Conservation (phyloP, 1,140 invertebrate species). For the Sycobia sp. region DNA sequence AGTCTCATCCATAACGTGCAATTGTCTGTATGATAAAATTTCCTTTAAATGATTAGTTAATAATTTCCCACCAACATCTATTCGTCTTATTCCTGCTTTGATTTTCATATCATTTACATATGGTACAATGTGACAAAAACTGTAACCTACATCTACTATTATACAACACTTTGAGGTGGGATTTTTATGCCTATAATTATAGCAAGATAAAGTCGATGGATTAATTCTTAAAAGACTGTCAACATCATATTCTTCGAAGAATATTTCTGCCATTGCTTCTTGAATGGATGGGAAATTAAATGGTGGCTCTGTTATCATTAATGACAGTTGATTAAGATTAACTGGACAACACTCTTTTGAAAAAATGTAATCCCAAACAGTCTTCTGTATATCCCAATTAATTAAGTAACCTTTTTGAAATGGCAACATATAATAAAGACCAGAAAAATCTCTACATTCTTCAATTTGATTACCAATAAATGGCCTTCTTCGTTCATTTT, state of each 20-base stretch:
- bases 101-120: constrained; percentile 90
- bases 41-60: constrained; percentile 99
- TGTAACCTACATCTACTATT: constrained; percentile 92
- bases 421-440: constrained; percentile 90
- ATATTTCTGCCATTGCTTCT: constrained; percentile 92
- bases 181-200: constrained; percentile 66
- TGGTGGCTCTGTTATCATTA: constrained; percentile 92
- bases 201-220: constrained; percentile 72
- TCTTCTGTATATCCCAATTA: constrained; percentile 96
- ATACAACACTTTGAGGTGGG: constrained; percentile 75
- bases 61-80: constrained; percentile 96
- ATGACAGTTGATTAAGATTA: constrained; percentile 75
- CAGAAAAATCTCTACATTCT: constrained; percentile 94
- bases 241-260: constrained; percentile 98
- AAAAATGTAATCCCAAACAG: constrained; percentile 95
- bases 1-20: constrained; percentile 99
- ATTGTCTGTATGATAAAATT: constrained; percentile 93
- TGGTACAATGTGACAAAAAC: constrained; percentile 93
- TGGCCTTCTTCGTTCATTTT: constrained; percentile 88
- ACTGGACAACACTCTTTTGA: constrained; percentile 85
- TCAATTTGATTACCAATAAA: constrained; percentile 95
- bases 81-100: constrained; percentile 77
- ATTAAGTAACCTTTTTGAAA: constrained; percentile 95
- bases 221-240: constrained; percentile 82
- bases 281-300: constrained; percentile 93